Conservation (phyloP, 2,113 vertebrate genomes). For the Osmerus eperlanus region DNA sequence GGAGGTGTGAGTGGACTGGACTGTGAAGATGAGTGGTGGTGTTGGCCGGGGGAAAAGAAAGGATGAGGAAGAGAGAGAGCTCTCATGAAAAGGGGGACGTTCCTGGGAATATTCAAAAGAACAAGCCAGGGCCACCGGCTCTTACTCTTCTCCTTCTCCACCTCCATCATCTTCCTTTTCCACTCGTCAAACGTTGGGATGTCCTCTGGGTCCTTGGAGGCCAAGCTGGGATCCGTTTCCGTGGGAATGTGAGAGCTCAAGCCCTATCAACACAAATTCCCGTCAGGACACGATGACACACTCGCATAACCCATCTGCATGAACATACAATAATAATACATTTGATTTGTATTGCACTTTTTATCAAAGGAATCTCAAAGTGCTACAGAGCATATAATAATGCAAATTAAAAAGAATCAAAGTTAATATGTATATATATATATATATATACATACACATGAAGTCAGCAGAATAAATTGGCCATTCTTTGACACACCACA, state of each 20-base stretch:
- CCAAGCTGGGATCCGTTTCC: conserved; percentile 77
- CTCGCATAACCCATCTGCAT: not conserved
- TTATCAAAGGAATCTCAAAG: no score
- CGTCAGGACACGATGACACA: no score
- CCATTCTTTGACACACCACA: not conserved
- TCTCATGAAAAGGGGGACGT: not conserved
- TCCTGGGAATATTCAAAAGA: no score
- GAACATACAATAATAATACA: no score
- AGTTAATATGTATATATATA: no score
- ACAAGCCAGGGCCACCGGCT: not conserved
- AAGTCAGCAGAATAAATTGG: not conserved
- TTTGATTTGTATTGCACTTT: no score
- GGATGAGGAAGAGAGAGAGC: not conserved
- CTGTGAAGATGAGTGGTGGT: conserved; percentile 54
- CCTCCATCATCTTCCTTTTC: conserved; percentile 97
- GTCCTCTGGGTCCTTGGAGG: conserved; percentile 82
- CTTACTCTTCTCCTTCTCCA: conserved; percentile 97
- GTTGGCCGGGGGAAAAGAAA: not conserved
- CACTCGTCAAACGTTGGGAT: conserved; percentile 99
- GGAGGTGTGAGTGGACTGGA: conserved; percentile 85
- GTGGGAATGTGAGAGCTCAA: conserved; percentile 63
- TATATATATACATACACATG: no score
- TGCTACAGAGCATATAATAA: no score
- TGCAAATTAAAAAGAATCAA: no score
- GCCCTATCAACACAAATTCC: conserved; percentile 51